Base-by-base conservation (phyloP, 2,888 invertebrate species). In the Melanophora roralis region DNA sequence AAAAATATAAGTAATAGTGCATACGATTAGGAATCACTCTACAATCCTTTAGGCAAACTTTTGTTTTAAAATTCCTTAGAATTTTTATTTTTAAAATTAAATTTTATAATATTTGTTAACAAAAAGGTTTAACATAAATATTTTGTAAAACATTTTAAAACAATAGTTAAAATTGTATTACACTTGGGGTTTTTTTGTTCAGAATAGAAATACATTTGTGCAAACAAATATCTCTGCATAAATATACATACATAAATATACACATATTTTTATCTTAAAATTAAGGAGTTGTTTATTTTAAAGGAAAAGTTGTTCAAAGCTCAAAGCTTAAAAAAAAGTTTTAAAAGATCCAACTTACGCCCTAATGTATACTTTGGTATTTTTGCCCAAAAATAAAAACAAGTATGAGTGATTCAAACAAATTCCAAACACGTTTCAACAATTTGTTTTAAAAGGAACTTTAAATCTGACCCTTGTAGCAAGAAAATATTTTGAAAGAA, bases 341-440 rank as follows among this genome's bases (percentile, higher is more conserved):
- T 27, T 27, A 27, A 27, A 27, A 27, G 27, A 3, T 5, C 6
- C 4, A 5, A 27, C 27, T 27, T 27, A 1, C n/a, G 14, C 49
- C 49, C 49, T 51, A 51, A 51, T 51, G 49, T 51, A 49, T 51
- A n/a, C n/a, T 27, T 8, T 27, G 14, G n/a, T 8, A 51, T 51
- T 47, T 2, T 5, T 49, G 5, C 23, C 6, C 16, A 16, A 27
- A 27, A 19, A 9, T 19, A 9, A 8, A 0, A 16, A 51, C 7
- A 27, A 60, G 27, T 60, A 40, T 23, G 40, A 51, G 36, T 36
- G 36, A 27, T 16, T 68, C 3, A 6, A 27, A 57, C 45, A 57
- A 34, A 68, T 68, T 38, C 32, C 11, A 43, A 67, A 55, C 67
- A 67, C 43, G 67, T 67, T 67, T 65, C 11, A 51, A 19, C 38